Conservation (phyloP, 2,888 invertebrate genomes). For the Heliconius sara region DNA sequence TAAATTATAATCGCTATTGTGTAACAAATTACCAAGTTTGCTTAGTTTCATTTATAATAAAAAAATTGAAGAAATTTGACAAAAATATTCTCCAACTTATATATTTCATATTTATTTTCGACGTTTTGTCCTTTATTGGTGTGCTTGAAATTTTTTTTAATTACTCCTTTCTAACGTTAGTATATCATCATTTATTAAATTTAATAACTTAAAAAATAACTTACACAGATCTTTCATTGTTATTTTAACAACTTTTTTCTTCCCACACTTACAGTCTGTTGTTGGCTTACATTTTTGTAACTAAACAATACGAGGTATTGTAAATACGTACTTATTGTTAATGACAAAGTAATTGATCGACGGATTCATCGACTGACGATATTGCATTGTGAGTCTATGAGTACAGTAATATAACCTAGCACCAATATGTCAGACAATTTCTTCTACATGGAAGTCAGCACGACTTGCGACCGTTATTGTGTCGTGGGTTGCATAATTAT, state of each 20-base stretch:
- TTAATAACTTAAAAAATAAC: not conserved
- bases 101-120: not conserved
- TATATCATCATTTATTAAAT: not conserved
- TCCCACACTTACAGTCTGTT: slow-evolving; percentile 17
- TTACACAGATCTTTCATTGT: not conserved
- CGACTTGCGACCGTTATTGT: slow-evolving; percentile 54
- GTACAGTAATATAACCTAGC: slow-evolving; percentile 49
- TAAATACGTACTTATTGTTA: slow-evolving; percentile 6
- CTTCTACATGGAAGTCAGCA: slow-evolving; percentile 54
- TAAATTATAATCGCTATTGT: not conserved
- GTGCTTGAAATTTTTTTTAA: not conserved
- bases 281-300: slow-evolving; percentile 7
- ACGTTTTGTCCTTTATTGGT: not conserved
- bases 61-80: not conserved
- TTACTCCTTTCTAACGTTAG: not conserved
- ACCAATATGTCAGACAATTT: slow-evolving; percentile 62
- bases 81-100: not conserved
- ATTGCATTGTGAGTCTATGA: slow-evolving; percentile 36
- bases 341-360: slow-evolving; percentile 14
- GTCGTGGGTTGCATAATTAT: slow-evolving; percentile 59
- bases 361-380: slow-evolving; percentile 5
- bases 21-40: not conserved
- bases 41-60: not conserved
- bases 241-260: slow-evolving; percentile 6
- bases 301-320: not conserved